phyloP scores from a whole-genome alignment of 2,888 invertebrate genomes.

The Galerucella nymphaeae region DNA sequence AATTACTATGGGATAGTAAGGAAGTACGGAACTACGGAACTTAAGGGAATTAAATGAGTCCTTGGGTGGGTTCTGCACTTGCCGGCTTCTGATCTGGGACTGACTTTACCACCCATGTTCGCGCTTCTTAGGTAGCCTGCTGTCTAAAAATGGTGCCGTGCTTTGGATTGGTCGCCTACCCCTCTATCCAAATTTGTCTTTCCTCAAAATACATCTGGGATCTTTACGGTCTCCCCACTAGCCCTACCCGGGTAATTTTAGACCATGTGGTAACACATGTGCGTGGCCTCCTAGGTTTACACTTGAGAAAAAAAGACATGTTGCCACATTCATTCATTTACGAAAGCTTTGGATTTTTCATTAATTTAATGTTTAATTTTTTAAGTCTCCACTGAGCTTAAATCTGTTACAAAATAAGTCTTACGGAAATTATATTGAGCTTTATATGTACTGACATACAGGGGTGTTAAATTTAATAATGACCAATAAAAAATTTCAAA shows the following conservation, averaged over 20 bases:
- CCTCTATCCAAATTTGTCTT: constrained; percentile 83
- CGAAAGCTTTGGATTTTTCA: not conserved
- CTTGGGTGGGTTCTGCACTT: constrained; percentile 31
- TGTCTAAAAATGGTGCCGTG: constrained; percentile 66
- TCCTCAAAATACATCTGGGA: constrained; percentile 77
- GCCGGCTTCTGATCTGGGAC: constrained; percentile 47
- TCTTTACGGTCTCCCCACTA: constrained; percentile 60
- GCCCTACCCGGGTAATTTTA: constrained; percentile 54
- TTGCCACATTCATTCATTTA: constrained; percentile 26
- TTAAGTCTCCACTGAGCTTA: not conserved
- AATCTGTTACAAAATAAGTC: too few species aligned
- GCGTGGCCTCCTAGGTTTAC: constrained; percentile 49
- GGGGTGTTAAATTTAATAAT: too few species aligned
- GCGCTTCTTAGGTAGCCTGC: constrained; percentile 60
- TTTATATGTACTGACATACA: too few species aligned
- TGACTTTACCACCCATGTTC: constrained; percentile 58
- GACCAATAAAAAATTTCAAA: not conserved
- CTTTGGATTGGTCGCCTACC: constrained; percentile 63
- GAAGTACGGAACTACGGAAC: constrained; percentile 97
- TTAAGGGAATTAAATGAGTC: constrained; percentile 59
- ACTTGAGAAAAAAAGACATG: constrained; percentile 32
- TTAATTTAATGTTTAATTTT: not conserved
- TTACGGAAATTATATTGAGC: not conserved
- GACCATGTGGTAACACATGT: constrained; percentile 59
- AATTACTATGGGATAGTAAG: constrained; percentile 92